Evolutionary conservation across 2,888 invertebrate species (phyloP), one percentile per base, ranked within the genome.

Genomic region (Thera obeliscata): DNA sequence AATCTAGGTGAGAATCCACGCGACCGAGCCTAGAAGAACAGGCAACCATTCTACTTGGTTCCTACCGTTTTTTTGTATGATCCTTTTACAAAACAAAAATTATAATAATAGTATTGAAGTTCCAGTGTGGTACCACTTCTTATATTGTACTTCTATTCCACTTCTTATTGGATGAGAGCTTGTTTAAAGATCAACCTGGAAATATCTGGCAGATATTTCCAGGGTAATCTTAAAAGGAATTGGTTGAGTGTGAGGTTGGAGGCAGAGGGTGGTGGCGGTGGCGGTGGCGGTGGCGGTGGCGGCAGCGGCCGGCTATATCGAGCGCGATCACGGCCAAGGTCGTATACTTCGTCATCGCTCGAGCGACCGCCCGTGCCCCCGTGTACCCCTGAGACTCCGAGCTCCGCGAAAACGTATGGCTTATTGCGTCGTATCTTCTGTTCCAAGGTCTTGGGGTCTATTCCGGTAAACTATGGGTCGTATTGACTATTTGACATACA

Each of bases 251-350:
- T 81, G 81, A 77, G 79, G 78, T 76, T 69, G 73, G 74, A 62
- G 78, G 70, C 71, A 75, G 70, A 69, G 66, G 76, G 76, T 76
- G 76, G 78, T 36, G 55, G 56, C 43, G 77, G 71, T 69, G 75
- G 78, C 59, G 73, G 73, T 69, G 75, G 76, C 2, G 64, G 60
- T 36, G 61, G 36, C 7, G 69, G 74, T 9, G 57, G 36, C 9
- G 69, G 74, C 74, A 80, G 77, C 73, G 81, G 79, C 83, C 82
- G 81, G 89, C 89, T 93, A 93, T 93, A 93, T 93, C 90, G 92
- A 92, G 92, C 92, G 85, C 91, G 92, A 91, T 93, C 93, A 93
- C 90, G 93, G 93, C 91, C 93, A 93, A 93, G 93, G 93, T 87
- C 88, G 86, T 85, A 80, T 79, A 74, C 76, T 81, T 81, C 89